These are phyloP conservation scores for Drosophila bunnanda DNA, from an alignment of 2,888 invertebrate species.

Conservation along the genomic window DNA sequence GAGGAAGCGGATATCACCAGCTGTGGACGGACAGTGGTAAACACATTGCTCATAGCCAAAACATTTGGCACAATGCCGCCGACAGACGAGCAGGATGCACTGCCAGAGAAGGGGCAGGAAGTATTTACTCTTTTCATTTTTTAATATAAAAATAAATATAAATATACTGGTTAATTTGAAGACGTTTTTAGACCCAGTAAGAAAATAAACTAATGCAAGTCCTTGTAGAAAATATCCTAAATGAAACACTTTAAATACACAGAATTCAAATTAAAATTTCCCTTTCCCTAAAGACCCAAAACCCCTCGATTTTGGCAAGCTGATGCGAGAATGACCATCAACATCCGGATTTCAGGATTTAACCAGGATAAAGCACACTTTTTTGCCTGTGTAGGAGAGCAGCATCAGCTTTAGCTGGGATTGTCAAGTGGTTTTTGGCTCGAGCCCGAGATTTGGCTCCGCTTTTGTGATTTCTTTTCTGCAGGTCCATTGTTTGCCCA, in stretches of 20 bases:
- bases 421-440: constrained; percentile 70
- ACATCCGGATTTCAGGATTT: constrained; percentile 24
- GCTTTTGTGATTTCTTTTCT: constrained; percentile 51
- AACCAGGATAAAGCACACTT: constrained; percentile 29
- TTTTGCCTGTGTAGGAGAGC: constrained; percentile 20
- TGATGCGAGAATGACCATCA: constrained; percentile 20
- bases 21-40: constrained; percentile 55
- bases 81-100: constrained; percentile 21
- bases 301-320: constrained; percentile 16
- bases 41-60: constrained; percentile 67
- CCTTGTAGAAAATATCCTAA: background rate
- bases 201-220: background rate
- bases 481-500: constrained; percentile 61
- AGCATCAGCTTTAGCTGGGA: constrained; percentile 22
- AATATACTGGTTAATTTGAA: no score
- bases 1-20: constrained; percentile 34
- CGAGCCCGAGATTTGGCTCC: constrained; percentile 33
- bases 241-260: background rate
- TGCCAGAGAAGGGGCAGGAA: background rate
- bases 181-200: background rate
- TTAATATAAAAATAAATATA: background rate
- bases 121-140: background rate
- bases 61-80: constrained; percentile 63
- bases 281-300: background rate
- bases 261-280: background rate